Conservation (phyloP, 2,797 vertebrate genomes). For the Ispidina lecontei region DNA sequence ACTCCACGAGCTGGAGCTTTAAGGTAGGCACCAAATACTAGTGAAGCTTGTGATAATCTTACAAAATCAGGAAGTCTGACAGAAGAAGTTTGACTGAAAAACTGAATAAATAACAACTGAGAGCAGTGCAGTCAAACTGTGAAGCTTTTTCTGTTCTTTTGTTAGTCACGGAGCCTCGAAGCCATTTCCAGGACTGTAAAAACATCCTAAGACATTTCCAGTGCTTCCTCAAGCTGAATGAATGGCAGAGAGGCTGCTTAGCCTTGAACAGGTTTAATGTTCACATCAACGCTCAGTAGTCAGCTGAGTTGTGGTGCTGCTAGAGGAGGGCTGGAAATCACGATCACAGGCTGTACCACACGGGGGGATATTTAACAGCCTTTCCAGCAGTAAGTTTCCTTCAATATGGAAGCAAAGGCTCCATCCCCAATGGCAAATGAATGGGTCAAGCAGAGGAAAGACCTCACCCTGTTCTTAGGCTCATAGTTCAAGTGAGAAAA, state of each 20-base stretch:
- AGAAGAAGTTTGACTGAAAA: slow-evolving; percentile 11
- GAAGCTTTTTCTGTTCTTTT: slow-evolving; percentile 68
- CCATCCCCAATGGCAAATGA: not conserved
- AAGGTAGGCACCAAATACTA: not conserved
- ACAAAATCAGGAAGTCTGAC: not conserved
- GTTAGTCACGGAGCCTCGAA: slow-evolving; percentile 71
- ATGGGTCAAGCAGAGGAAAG: not conserved
- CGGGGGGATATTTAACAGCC: not conserved
- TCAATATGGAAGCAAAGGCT: slow-evolving; percentile 51
- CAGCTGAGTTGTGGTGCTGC: slow-evolving; percentile 42
- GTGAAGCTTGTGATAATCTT: not conserved
- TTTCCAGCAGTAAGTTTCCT: slow-evolving; percentile 37
- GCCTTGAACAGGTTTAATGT: slow-evolving; percentile 62
- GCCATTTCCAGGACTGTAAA: slow-evolving; percentile 76
- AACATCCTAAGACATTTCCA: slow-evolving; percentile 80
- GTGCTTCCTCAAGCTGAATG: slow-evolving; percentile 72
- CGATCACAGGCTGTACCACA: not conserved
- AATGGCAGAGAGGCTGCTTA: slow-evolving; percentile 71
- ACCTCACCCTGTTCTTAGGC: not conserved
- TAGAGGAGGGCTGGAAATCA: slow-evolving; percentile 68
- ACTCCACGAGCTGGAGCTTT: not conserved
- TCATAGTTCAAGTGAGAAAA: not conserved
- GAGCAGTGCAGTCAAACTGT: slow-evolving; percentile 48
- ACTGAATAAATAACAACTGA: slow-evolving; percentile 31
- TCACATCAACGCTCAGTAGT: slow-evolving; percentile 58